Conservation (phyloP, 2,888 invertebrate genomes). For the Venusia cambrica region DNA sequence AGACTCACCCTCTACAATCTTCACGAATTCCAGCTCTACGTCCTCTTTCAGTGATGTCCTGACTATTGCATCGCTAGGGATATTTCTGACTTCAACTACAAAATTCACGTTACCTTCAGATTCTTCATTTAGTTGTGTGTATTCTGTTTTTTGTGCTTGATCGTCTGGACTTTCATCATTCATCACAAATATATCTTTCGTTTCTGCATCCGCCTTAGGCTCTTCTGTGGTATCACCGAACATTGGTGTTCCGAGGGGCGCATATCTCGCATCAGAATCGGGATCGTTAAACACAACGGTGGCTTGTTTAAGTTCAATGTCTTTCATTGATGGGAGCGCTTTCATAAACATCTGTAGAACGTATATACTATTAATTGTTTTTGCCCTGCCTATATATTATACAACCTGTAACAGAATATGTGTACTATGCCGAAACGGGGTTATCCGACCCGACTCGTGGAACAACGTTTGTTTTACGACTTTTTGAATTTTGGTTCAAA, state of each 20-base stretch:
- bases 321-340: constrained; percentile 51
- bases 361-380: constrained; percentile 11
- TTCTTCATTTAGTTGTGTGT: not conserved
- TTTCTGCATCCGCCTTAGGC: too few relatives aligned
- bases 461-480: too few relatives aligned
- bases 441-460: too few relatives aligned
- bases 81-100: too few relatives aligned
- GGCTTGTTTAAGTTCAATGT: constrained; percentile 46
- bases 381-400: too few relatives aligned
- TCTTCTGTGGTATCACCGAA: too few relatives aligned
- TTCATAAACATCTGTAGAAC: constrained; percentile 70
- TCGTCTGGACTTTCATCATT: not conserved
- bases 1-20: not conserved
- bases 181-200: not conserved
- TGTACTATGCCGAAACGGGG: too few relatives aligned
- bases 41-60: constrained; percentile 3
- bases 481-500: too few relatives aligned
- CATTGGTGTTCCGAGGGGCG: too few relatives aligned
- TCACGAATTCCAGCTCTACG: constrained; percentile 11
- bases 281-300: constrained; percentile 37
- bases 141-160: not conserved
- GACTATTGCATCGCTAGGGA: constrained; percentile 4
- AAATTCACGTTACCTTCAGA: not conserved
- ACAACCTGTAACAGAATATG: too few relatives aligned
- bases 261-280: too few relatives aligned